Percentiles rank a stretch among this genome's conserved stretches.
Conservation (phyloP, 1,140 invertebrate genomes). For the Drosophila kikkawai region DNA sequence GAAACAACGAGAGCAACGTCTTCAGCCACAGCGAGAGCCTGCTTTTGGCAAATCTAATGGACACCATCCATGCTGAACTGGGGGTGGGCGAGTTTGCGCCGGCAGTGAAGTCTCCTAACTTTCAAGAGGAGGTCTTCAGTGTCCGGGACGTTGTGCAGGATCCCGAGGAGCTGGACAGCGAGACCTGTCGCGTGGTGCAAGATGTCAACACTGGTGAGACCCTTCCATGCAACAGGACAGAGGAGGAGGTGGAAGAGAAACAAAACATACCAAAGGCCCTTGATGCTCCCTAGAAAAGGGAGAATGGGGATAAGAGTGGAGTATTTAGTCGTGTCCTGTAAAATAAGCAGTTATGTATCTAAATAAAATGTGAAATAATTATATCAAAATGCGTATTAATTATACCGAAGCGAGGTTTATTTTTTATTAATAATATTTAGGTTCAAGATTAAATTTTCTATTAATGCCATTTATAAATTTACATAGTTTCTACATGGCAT, state of each 20-base stretch:
- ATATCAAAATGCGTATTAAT: not conserved
- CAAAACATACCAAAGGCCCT: constrained; percentile 8
- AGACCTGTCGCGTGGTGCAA: constrained; percentile 20
- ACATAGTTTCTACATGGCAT: not conserved
- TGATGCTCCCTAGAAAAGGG: constrained; percentile 64
- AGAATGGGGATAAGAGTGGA: constrained; percentile 85
- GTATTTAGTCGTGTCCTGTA: not conserved
- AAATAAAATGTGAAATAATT: not conserved
- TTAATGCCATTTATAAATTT: not conserved
- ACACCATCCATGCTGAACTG: constrained; percentile 74
- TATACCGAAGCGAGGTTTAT: not conserved
- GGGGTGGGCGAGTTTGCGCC: constrained; percentile 21
- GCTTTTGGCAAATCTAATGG: constrained; percentile 88
- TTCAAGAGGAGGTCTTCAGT: constrained; percentile 6
- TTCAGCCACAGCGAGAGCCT: constrained; percentile 87
- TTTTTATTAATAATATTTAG: not conserved
- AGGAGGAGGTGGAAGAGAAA: not conserved
- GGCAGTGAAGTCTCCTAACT: not conserved
- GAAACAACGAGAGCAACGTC: constrained; percentile 87
- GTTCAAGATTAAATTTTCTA: not conserved
- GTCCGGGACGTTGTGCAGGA: constrained; percentile 7
- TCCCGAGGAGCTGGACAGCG: constrained; percentile 25
- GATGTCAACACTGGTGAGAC: not conserved
- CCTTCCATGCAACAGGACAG: not conserved
- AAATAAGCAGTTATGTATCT: not conserved